Evolutionary conservation across 2,888 invertebrate species (phyloP).

Genomic region (Choristoneura rosaceana): DNA sequence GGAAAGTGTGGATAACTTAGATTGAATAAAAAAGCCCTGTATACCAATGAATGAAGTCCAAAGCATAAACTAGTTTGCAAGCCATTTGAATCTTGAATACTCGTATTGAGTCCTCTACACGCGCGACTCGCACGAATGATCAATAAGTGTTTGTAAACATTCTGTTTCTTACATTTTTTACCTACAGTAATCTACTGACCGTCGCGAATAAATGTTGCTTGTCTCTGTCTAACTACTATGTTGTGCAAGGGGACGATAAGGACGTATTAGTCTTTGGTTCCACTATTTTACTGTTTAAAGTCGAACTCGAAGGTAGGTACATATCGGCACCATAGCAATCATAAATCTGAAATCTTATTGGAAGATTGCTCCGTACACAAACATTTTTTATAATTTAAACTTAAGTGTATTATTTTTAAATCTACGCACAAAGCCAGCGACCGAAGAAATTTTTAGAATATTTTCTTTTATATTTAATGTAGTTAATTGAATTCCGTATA

Average conservation of each 20-base stretch:
- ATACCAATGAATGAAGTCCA: neutral
- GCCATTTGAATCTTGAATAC: neutral
- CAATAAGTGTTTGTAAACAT: neutral
- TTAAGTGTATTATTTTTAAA: slow-evolving; percentile 1
- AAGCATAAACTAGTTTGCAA: neutral
- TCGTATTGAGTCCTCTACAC: neutral
- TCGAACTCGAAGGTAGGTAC: no score
- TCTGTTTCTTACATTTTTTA: neutral
- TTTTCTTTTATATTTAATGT: neutral
- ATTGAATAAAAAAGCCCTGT: neutral
- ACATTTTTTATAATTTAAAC: neutral
- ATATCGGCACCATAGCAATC: neutral
- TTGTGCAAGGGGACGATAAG: no score
- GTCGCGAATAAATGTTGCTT: neutral
- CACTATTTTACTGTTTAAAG: neutral
- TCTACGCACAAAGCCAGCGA: neutral
- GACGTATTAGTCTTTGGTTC: neutral
- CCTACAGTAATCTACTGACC: neutral
- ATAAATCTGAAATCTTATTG: neutral
- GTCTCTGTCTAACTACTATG: slow-evolving; percentile 1
- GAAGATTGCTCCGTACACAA: neutral
- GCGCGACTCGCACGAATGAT: neutral
- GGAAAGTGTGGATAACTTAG: no score
- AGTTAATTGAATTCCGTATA: neutral
- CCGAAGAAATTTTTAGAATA: neutral